A percentile compares a stretch with the other conserved stretches of the same genome.
Conservation (phyloP, 64 coral and sea anemone species). For the Catalaphyllia jardinei region DNA sequence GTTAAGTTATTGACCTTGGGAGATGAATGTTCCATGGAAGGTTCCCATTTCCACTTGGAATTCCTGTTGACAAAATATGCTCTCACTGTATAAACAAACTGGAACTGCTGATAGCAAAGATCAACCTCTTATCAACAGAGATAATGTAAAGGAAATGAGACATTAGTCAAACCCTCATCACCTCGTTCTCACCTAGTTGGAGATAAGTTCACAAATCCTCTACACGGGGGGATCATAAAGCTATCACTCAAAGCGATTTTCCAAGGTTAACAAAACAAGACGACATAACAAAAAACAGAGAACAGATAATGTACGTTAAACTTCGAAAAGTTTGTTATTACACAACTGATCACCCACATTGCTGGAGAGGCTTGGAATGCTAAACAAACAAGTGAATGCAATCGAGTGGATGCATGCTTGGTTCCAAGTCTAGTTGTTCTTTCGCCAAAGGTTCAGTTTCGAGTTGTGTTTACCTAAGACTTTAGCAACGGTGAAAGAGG, state of each 20-base stretch:
- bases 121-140: slow-evolving; percentile 4
- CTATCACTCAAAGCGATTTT: not conserved
- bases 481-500: too few relatives aligned
- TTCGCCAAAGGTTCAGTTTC: too few relatives aligned
- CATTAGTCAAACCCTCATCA: slow-evolving; percentile 13
- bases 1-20: not conserved
- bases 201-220: not conserved
- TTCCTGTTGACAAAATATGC: not conserved
- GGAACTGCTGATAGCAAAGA: not conserved
- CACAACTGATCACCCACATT: not conserved
- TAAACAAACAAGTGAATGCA: too few relatives aligned
- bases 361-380: not conserved
- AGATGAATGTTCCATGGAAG: not conserved
- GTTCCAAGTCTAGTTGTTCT: too few relatives aligned
- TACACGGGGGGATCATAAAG: not conserved
- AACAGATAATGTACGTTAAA: not conserved
- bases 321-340: not conserved
- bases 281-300: not conserved
- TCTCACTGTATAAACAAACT: slow-evolving; percentile 16
- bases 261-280: not conserved
- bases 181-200: slow-evolving; percentile 13
- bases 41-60: not conserved
- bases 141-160: slow-evolving; percentile 18
- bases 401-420: too few relatives aligned
- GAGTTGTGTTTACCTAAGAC: too few relatives aligned